Evolutionary conservation across 2,113 vertebrate species (phyloP), one percentile per base, ranked within the genome.

Genomic region (Megaceryle maxima): DNA sequence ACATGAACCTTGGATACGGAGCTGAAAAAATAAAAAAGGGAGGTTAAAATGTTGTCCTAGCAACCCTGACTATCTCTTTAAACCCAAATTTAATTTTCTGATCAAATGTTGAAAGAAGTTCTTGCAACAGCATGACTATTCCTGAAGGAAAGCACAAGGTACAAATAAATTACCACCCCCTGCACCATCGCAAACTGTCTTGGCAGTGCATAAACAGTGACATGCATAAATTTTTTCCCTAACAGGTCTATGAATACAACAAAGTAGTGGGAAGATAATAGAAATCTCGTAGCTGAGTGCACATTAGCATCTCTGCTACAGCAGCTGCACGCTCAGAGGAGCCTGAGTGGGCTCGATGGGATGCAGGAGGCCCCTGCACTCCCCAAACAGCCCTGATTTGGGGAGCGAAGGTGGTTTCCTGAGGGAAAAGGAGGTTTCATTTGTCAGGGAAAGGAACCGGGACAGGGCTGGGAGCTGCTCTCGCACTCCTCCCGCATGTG

Each of bases 71-170:
- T 97, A 95, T 92, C 60, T 91, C 95, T 96, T 97, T 95, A 95
- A 95, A 94, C 76, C 56, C 76, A 94, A 96, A 97, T 95, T 96
- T 92, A 97, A 95, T 96, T 97, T 96, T 95, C 94, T 74, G 93
- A 97, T 94, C 92, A 91, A 94, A 94, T 20, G 83, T 64, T 93
- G 96, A 94, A 94, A 96, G 90, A 93, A 83, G 69, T 88, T 95
- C 91, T 95, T 86, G 81, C 88, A 97, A 93, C 48, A 72, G 85
- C 83, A 70, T 11, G 88, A 93, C 92, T 96, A 90, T 90, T 96
- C 93, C 62, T 37, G 8, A 90, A 94, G 77, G 88, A 74, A 96
- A 86, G 81, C 64, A 79, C 75, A 95, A 94, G 85, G 91, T 83
- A 87, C 86, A 95, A 94, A 91, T 60, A 95, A 94, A 93, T 62